Percentiles rank a stretch among this genome's conserved stretches.
These are phyloP conservation scores for Phodopus roborovskii DNA, from an alignment of 2,113 vertebrate species.

Conservation along the genomic window DNA sequence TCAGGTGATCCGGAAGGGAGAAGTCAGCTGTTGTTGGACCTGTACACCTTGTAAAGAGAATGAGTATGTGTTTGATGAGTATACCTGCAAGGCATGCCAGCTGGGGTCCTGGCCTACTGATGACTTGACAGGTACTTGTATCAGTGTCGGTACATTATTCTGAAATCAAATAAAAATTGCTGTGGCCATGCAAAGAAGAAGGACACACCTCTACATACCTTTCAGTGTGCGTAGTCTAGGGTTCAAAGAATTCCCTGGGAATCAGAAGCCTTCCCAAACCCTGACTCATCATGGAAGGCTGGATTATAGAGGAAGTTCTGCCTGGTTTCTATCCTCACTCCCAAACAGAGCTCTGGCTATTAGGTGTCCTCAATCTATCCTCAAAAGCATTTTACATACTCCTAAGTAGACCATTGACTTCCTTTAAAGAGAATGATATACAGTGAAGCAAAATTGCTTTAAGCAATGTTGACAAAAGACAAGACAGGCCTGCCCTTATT, in stretches of 20 bases:
- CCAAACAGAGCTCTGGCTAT: neutral
- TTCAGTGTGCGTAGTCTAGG: neutral
- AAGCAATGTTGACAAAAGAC: neutral
- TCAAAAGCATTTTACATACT: neutral
- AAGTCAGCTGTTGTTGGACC: constrained; percentile 99
- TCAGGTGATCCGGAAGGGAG: constrained; percentile 98
- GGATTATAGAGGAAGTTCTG: neutral
- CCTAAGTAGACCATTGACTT: neutral
- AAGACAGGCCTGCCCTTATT: neutral
- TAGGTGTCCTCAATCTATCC: neutral
- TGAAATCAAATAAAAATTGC: neutral
- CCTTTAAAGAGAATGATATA: neutral
- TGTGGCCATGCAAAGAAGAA: neutral
- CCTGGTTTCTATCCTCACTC: neutral
- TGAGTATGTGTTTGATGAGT: constrained; percentile 96
- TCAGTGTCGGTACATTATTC: neutral
- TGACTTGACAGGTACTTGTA: constrained; percentile 93
- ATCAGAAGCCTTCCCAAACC: neutral
- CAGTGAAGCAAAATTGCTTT: neutral
- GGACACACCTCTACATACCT: neutral
- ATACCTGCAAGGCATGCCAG: constrained; percentile 96
- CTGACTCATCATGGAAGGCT: neutral
- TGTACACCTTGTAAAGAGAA: constrained; percentile 99
- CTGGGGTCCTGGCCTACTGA: constrained; percentile 96
- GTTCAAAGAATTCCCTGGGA: neutral